phyloP scores from a whole-genome alignment of 2,797 vertebrate species.

The Numenius phaeopus region DNA sequence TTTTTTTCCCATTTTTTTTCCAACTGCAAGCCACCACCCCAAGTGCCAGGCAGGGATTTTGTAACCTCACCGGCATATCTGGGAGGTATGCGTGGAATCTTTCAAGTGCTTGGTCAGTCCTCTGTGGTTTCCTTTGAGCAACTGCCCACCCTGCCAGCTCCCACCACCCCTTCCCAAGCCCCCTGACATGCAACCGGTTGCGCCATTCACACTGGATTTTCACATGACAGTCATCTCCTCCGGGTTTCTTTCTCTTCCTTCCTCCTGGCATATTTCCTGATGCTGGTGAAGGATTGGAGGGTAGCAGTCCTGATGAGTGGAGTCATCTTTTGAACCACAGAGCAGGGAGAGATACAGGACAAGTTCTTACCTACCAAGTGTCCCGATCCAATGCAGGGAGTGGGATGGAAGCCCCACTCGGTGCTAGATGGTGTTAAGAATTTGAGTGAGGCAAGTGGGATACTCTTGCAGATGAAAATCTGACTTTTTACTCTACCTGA shows the following conservation, averaged over 20 bases:
- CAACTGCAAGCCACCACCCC: neutral
- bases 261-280: neutral
- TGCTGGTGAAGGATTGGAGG: neutral
- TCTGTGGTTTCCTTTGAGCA: slow-evolving; percentile 63
- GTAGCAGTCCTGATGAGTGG: neutral
- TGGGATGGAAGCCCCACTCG: fast-evolving
- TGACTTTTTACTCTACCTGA: neutral
- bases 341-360: neutral
- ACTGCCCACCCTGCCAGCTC: slow-evolving; percentile 38
- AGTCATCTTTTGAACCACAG: neutral
- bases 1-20: neutral
- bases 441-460: neutral
- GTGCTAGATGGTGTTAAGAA: neutral
- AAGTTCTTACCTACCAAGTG: neutral
- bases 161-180: slow-evolving; percentile 40
- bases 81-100: slow-evolving; percentile 61
- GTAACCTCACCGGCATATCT: neutral
- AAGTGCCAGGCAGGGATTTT: slow-evolving; percentile 39
- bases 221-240: slow-evolving; percentile 23
- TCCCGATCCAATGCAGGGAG: neutral
- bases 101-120: slow-evolving; percentile 33
- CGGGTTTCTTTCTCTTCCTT: neutral
- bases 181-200: neutral
- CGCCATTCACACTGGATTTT: neutral
- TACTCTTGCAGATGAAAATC: neutral